Percentiles rank a stretch among this genome's conserved stretches.
Conservation (phyloP, 2,888 invertebrate species). For the Orthosia gracilis region DNA sequence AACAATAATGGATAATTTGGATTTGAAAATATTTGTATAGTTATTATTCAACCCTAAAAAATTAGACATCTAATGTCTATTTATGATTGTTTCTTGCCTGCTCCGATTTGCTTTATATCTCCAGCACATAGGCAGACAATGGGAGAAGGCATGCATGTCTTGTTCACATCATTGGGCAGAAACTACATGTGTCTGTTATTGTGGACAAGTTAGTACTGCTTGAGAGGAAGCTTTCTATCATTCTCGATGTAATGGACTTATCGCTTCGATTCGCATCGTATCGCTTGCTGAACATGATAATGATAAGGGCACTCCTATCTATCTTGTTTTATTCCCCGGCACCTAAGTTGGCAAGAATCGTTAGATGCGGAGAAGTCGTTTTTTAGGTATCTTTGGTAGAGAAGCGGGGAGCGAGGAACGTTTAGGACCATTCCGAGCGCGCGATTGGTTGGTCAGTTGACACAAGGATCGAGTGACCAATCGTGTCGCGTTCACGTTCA, state of each 20-base stretch:
- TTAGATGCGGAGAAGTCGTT: too few relatives aligned
- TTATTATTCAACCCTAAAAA: background rate
- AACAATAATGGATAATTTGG: background rate
- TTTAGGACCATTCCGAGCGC: too few relatives aligned
- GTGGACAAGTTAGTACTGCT: background rate
- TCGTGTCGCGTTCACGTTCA: too few relatives aligned
- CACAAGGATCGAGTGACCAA: too few relatives aligned
- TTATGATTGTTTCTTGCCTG: background rate
- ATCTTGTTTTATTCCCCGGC: too few relatives aligned
- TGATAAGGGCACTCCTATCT: background rate
- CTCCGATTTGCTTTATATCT: background rate
- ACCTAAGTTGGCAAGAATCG: too few relatives aligned
- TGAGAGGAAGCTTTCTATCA: background rate
- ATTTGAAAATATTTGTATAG: too few relatives aligned
- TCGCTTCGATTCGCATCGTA: background rate
- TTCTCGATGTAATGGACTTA: background rate
- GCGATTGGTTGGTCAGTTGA: too few relatives aligned
- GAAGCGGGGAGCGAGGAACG: too few relatives aligned
- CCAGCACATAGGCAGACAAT: background rate
- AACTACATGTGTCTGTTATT: background rate
- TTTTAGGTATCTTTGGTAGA: too few relatives aligned
- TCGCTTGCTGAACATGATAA: background rate
- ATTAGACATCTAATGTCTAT: background rate
- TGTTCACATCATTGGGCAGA: background rate
- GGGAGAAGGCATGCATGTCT: background rate